Evolutionary conservation across 1,140 invertebrate genomes (phyloP).

Genomic region (Pachyrhynchus sulphureomaculatus): DNA sequence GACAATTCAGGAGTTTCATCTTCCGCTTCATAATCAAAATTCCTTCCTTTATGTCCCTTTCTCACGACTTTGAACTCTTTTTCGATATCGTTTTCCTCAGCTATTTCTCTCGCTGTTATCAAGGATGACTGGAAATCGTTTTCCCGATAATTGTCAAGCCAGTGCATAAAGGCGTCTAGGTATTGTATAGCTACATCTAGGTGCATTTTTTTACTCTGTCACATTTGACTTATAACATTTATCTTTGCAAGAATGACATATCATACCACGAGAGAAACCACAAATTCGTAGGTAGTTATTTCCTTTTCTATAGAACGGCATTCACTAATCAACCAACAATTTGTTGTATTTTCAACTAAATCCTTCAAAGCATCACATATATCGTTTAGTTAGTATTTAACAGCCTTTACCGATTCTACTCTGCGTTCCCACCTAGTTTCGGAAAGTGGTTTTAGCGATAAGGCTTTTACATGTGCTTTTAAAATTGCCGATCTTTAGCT

Average conservation of each 20-base stretch:
- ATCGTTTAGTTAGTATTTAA: too few species aligned
- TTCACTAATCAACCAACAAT: slow-evolving; percentile 17
- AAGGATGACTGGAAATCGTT: too few species aligned
- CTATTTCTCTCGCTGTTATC: too few species aligned
- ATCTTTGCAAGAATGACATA: not conserved
- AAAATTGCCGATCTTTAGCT: too few species aligned
- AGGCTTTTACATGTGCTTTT: not conserved
- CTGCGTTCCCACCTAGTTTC: slow-evolving; percentile 19
- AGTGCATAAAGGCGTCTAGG: not conserved
- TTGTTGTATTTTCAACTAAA: slow-evolving; percentile 16
- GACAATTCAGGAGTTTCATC: too few species aligned
- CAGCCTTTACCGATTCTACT: slow-evolving; percentile 9
- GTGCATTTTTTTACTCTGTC: slow-evolving; percentile 8
- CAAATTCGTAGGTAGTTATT: slow-evolving; percentile 23
- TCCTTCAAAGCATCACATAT: too few species aligned
- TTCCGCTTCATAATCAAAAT: too few species aligned
- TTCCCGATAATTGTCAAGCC: too few species aligned
- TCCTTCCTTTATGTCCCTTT: too few species aligned
- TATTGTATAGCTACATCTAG: slow-evolving; percentile 11
- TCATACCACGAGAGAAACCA: slow-evolving; percentile 12
- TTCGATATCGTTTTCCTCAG: too few species aligned
- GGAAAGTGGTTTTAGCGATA: slow-evolving; percentile 16
- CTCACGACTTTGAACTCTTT: too few species aligned
- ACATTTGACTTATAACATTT: slow-evolving; percentile 12
- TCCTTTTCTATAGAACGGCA: slow-evolving; percentile 9